Evolutionary conservation across 2,113 vertebrate species (phyloP).

Genomic region (Nematolebias whitei): DNA sequence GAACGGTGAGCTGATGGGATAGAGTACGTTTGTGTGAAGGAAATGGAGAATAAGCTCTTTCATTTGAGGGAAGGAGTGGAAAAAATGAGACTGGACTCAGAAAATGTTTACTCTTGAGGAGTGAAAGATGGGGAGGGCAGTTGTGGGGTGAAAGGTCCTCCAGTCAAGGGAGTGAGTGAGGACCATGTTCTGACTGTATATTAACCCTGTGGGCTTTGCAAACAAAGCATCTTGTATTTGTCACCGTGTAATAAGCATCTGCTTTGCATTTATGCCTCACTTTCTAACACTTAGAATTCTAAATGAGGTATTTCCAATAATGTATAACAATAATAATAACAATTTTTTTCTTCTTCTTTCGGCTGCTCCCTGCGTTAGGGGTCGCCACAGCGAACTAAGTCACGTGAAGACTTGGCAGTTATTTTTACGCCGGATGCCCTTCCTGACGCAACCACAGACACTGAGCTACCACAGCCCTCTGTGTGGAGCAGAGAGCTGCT

Average conservation of each 20-base stretch:
- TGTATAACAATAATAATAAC: neutral
- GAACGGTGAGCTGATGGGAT: conserved; percentile 49
- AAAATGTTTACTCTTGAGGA: conserved; percentile 69
- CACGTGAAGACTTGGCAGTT: no score
- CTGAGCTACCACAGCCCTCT: no score
- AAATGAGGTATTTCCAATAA: conserved; percentile 9
- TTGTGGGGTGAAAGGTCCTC: conserved; percentile 45
- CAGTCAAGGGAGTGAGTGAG: conserved; percentile 26
- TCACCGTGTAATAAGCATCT: conserved; percentile 8
- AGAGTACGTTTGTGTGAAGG: conserved; percentile 32
- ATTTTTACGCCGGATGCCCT: no score
- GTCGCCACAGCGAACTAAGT: no score
- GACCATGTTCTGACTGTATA: conserved; percentile 20
- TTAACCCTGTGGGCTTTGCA: neutral
- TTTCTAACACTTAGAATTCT: neutral
- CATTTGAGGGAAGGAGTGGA: conserved; percentile 64
- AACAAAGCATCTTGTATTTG: conserved; percentile 16
- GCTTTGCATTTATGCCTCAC: neutral
- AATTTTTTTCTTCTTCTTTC: no score
- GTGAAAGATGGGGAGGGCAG: conserved; percentile 35
- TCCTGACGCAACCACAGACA: no score
- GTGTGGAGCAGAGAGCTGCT: no score
- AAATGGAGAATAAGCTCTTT: conserved; percentile 73
- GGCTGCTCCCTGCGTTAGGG: no score
- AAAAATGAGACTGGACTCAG: conserved; percentile 51